Base-by-base conservation (phyloP, 2,888 invertebrate species). In the Leucania comma region DNA sequence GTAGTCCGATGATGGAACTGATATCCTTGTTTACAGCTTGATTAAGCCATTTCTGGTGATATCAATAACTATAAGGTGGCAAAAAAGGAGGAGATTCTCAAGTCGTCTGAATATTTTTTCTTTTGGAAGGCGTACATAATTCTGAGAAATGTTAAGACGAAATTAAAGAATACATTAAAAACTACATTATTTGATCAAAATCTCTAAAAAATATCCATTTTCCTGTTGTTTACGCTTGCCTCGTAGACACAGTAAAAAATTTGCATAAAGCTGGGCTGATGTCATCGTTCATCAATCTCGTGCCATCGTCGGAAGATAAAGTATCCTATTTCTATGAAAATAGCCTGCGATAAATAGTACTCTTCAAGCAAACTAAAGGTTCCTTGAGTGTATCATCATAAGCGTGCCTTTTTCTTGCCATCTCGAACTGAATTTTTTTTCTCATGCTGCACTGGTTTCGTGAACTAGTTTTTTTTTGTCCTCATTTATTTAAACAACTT, bases 241-340 rank as follows among this genome's bases (percentile, higher is more conserved):
- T 56, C 20, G 54, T 54, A 20, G 9, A 54, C 32, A n/a, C 3
- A 53, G n/a, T 56, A 56, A 56, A 35, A 57, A n/a, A 32, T 20
- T 68, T 80, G 65, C 84, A 86, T 82, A 68, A 68, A 60, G 56
- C 67, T 59, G 57, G 53, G 68, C 69, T 77, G 77, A 78, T 78
- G 80, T 80, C 80, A 83, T 78, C 80, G 72, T 84, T 78, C 81
- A 87, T 85, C 87, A 87, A 80, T 85, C 75, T 84, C 63, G 61
- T 56, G 64, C 62, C 66, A 80, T 80, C 79, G 72, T 64, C 68
- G 48, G 72, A 78, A 86, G 81, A 85, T 82, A 81, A 74, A 82
- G 69, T 84, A 76, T 83, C 76, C 74, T 82, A 82, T 82, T 84
- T 84, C 82, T 82, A 82, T 82, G 84, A 83, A 83, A 82, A 82